Evolutionary conservation across 37 sponge, comb jelly and placozoan genomes (phyloP).

Genomic region (Eunapius fragilis): DNA sequence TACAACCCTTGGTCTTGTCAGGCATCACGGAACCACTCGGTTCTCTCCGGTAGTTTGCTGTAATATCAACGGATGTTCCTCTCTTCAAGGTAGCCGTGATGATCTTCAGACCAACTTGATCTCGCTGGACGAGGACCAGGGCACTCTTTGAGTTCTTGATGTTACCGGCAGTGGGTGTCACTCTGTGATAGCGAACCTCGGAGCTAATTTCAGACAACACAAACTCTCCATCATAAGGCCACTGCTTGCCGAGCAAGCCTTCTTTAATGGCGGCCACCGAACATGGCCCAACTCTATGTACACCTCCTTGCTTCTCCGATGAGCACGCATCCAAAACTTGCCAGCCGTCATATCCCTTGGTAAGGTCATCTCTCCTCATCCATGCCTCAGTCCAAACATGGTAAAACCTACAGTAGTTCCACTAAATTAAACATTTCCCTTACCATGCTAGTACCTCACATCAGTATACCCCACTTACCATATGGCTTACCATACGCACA

Average conservation of each 20-base stretch:
- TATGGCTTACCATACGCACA: constrained; percentile 37
- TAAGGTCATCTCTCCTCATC: constrained; percentile 75
- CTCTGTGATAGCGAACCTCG: constrained; percentile 50
- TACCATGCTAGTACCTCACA: too few species aligned
- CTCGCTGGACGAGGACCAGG: constrained; percentile 29
- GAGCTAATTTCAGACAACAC: constrained; percentile 42
- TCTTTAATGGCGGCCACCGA: constrained; percentile 30
- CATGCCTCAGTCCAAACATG: constrained; percentile 87
- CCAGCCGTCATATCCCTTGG: constrained; percentile 73
- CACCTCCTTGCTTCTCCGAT: constrained; percentile 45
- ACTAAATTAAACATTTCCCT: not conserved
- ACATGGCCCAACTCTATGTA: constrained; percentile 48
- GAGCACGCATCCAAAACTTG: constrained; percentile 68
- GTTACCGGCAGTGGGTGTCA: constrained; percentile 6
- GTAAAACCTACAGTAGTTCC: constrained; percentile 60
- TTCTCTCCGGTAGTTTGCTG: constrained; percentile 21
- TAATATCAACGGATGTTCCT: constrained; percentile 19
- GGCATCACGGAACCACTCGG: not conserved
- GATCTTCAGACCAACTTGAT: constrained; percentile 16
- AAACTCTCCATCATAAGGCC: constrained; percentile 29
- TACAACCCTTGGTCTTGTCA: constrained; percentile 61
- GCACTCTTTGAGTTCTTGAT: not conserved
- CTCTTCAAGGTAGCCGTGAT: constrained; percentile 15
- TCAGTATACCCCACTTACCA: not conserved
- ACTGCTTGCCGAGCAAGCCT: not conserved